Base-by-base conservation (phyloP, 53 echinoderm and acorn worm species). In the Henricia sp. region DNA sequence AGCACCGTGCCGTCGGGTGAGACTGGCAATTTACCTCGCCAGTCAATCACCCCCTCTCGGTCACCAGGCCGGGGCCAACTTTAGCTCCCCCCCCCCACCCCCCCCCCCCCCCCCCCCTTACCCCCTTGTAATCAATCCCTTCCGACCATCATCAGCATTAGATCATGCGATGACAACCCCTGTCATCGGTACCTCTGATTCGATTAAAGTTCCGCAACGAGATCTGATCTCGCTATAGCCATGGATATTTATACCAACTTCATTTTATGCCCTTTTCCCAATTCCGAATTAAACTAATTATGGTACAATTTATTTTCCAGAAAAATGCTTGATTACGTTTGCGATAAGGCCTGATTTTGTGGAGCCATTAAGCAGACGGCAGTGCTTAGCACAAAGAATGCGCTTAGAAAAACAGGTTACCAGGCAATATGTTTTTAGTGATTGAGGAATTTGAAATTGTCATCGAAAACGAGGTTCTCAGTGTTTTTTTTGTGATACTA, bases 111-210 rank as follows among this genome's bases (percentile, higher is more conserved):
- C 69, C n/a, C n/a, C n/a, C n/a, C n/a, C n/a, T n/a, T n/a, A n/a
- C 62, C 4, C 56, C 80, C 80, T 63, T 80, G n/a, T n/a, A 80
- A 80, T 80, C 32, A 50, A 80, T 80, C 80, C 50, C 28, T 80
- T 80, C 80, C 80, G 80, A 50, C 64, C 80, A 29, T 64, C 80
- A 64, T 80, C 80, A 27, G 33, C 40, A 50, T 64, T 80, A 80
- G 80, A 50, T 80, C 80, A 80, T 57, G 30, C 65, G 80, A 13
- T 80, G 80, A 80, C 80, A 80, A 64, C 10, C 46, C 64, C 65
- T 63, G 64, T 80, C 80, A 80, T 34, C 64, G 27, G 1, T 12
- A 4, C n/a, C 17, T 64, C 19, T 50, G 30, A 80, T 80, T 62
- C 44, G 80, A 80, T 80, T 80, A 80, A 16, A 20, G 64, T 48